A percentile compares a stretch with the other conserved stretches of the same genome.
These are phyloP conservation scores for Gracilinanus agilis DNA, from an alignment of 2,113 vertebrate species.

Conservation along the genomic window DNA sequence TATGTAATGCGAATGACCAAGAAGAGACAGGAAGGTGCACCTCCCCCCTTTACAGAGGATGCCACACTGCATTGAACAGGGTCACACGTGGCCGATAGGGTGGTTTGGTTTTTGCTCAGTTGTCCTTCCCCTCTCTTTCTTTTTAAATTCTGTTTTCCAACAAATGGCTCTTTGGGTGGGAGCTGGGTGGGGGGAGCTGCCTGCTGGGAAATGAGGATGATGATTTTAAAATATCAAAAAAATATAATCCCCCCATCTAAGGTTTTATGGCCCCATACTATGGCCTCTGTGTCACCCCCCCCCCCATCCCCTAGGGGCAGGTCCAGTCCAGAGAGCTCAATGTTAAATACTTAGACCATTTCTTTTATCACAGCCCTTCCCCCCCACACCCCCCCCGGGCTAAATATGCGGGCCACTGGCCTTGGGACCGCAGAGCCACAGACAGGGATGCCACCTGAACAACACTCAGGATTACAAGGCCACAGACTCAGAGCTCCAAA, in stretches of 20 bases:
- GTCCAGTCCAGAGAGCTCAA: neutral
- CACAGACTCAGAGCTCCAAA: neutral
- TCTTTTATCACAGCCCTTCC: neutral
- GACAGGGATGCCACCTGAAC: neutral
- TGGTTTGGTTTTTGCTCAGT: neutral
- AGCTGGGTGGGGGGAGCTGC: neutral
- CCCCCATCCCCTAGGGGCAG: too few species aligned
- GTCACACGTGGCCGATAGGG: neutral
- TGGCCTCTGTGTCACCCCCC: neutral
- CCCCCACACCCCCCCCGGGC: too few species aligned
- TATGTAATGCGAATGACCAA: neutral
- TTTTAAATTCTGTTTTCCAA: neutral
- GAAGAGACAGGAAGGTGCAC: neutral
- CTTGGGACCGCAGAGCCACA: neutral
- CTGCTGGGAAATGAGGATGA: neutral
- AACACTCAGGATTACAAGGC: neutral
- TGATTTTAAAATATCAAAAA: neutral
- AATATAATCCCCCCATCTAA: neutral
- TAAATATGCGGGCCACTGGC: neutral
- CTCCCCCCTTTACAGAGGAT: too few species aligned
- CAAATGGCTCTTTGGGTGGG: neutral
- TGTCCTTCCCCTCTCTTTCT: neutral
- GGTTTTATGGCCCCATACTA: neutral
- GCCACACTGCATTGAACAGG: neutral
- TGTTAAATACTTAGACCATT: neutral